Percentiles rank a stretch among this genome's conserved stretches.
Evolutionary conservation across 2,113 vertebrate species (phyloP).

Genomic region (Ahaetulla prasina): DNA sequence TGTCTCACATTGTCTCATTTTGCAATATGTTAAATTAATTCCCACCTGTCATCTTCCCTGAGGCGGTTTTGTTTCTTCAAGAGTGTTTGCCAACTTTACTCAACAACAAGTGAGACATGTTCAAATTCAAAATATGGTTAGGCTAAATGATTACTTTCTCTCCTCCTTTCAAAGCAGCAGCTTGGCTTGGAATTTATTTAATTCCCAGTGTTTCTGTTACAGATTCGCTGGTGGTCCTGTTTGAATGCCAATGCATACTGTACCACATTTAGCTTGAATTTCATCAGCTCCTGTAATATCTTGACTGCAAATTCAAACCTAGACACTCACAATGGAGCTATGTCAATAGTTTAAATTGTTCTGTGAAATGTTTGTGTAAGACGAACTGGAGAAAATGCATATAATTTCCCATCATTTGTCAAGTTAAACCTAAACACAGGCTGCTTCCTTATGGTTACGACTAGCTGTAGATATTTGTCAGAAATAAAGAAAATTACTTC

Average conservation of each 20-base stretch:
- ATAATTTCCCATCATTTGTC: conserved; percentile 63
- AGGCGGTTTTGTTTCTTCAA: conserved; percentile 62
- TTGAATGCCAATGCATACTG: conserved; percentile 42
- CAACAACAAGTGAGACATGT: conserved; percentile 63
- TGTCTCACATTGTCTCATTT: conserved; percentile 36
- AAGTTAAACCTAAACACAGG: conserved; percentile 54
- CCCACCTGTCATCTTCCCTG: conserved; percentile 53
- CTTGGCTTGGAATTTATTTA: conserved; percentile 52
- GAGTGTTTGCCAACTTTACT: conserved; percentile 63
- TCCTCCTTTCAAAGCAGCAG: conserved; percentile 44
- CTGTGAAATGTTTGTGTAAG: conserved; percentile 47
- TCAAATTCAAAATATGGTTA: conserved; percentile 59
- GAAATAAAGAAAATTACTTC: conserved; percentile 31
- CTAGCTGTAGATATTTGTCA: conserved; percentile 12
- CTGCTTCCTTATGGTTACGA: conserved; percentile 20
- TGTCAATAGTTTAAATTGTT: conserved; percentile 51
- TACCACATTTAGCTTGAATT: conserved; percentile 51
- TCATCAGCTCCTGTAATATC: conserved; percentile 51
- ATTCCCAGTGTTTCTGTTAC: conserved; percentile 45
- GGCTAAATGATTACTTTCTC: conserved; percentile 56
- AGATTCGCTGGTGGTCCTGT: conserved; percentile 69
- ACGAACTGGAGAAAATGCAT: conserved; percentile 58
- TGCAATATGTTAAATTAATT: conserved; percentile 62
- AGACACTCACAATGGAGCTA: conserved; percentile 27
- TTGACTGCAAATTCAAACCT: conserved; percentile 50